phyloP scores from a whole-genome alignment of 2,797 vertebrate genomes.

The Gambusia yucatana region DNA sequence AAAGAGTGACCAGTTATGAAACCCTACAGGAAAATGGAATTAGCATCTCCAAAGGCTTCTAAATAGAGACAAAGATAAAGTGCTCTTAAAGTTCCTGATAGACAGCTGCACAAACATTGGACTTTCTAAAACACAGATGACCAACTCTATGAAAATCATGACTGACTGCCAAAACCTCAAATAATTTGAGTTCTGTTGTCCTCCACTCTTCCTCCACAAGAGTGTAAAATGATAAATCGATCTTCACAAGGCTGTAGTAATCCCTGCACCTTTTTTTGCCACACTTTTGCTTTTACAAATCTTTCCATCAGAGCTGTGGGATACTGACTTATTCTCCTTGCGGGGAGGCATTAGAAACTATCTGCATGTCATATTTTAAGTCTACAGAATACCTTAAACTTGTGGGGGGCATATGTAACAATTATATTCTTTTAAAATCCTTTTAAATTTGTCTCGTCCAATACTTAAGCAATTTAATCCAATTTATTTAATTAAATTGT shows the following conservation, averaged over 20 bases:
- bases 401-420: background rate
- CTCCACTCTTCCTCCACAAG: background rate
- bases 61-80: too few species aligned
- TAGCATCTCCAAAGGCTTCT: too few species aligned
- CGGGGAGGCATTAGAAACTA: background rate
- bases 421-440: too few species aligned
- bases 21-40: too few species aligned
- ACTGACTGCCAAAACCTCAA: background rate
- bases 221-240: too few species aligned
- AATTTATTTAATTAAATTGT: background rate
- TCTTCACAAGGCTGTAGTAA: background rate
- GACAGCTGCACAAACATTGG: too few species aligned
- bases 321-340: background rate
- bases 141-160: background rate
- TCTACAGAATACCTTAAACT: background rate
- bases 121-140: background rate
- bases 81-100: too few species aligned
- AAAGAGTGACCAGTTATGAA: too few species aligned
- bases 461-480: background rate
- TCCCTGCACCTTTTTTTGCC: background rate
- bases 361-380: background rate
- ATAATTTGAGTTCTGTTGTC: background rate
- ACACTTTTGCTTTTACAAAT: background rate
- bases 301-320: background rate
- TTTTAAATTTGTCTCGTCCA: background rate